Conservation (phyloP, 2,797 vertebrate genomes). For the Fringilla coelebs region DNA sequence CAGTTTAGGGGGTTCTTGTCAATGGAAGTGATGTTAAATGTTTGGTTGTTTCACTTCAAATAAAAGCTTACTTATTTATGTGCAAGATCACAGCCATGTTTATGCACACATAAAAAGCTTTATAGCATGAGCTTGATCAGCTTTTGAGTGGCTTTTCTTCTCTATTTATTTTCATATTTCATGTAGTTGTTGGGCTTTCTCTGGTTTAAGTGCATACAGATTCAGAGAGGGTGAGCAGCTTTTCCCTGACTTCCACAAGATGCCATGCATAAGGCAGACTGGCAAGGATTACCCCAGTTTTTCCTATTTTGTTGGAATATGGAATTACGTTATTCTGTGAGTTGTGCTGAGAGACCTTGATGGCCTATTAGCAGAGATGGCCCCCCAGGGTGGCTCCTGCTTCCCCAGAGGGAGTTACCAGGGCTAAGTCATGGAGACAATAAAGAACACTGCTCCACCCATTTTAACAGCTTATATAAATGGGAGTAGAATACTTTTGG, state of each 20-base stretch:
- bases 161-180: background rate
- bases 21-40: background rate
- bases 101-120: background rate
- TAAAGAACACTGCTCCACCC: background rate
- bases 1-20: background rate
- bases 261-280: background rate
- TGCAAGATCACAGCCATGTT: background rate
- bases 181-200: background rate
- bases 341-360: background rate
- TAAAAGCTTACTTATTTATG: background rate
- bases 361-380: background rate
- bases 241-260: background rate
- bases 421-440: background rate
- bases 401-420: background rate
- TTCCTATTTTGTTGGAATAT: background rate
- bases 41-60: background rate
- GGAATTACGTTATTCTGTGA: background rate
- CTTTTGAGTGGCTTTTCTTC: background rate
- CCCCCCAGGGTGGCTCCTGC: background rate
- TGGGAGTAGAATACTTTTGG: background rate
- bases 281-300: background rate
- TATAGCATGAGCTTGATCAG: background rate
- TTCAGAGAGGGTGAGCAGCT: background rate
- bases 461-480: background rate
- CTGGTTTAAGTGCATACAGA: background rate